Conservation (phyloP, 2,797 vertebrate genomes). For the Xerus rutilus region DNA sequence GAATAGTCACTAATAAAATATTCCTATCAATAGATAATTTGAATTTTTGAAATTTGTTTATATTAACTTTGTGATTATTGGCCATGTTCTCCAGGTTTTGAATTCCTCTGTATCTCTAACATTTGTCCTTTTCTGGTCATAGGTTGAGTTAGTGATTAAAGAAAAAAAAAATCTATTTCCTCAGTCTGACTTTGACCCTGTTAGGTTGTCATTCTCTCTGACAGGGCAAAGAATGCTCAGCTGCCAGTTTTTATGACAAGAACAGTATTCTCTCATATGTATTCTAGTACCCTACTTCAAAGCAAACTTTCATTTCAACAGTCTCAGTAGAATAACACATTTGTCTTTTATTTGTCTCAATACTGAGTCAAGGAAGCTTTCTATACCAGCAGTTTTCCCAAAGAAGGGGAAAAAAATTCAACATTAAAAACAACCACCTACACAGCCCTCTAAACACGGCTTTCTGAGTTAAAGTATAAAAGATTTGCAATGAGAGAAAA, state of each 20-base stretch:
- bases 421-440: constrained; percentile 79
- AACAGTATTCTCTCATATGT: constrained; percentile 71
- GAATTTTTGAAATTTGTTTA: constrained; percentile 58
- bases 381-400: constrained; percentile 73
- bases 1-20: constrained; percentile 27
- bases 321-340: constrained; percentile 75
- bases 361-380: constrained; percentile 80
- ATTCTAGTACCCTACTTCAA: constrained; percentile 82
- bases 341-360: constrained; percentile 82
- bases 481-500: constrained; percentile 76
- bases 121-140: constrained; percentile 72
- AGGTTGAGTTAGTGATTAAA: constrained; percentile 68
- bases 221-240: constrained; percentile 81
- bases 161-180: constrained; percentile 57
- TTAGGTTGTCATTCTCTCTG: constrained; percentile 78
- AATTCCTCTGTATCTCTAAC: constrained; percentile 66
- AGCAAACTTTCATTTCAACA: constrained; percentile 83
- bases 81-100: constrained; percentile 5
- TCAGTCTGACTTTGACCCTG: constrained; percentile 77
- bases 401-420: constrained; percentile 67
- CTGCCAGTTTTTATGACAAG: constrained; percentile 83
- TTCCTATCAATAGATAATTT: background rate
- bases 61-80: constrained; percentile 28
- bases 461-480: constrained; percentile 82
- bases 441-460: constrained; percentile 68